Evolutionary conservation across 2,113 vertebrate genomes (phyloP).

Genomic region (Hippocampus barbouri): DNA sequence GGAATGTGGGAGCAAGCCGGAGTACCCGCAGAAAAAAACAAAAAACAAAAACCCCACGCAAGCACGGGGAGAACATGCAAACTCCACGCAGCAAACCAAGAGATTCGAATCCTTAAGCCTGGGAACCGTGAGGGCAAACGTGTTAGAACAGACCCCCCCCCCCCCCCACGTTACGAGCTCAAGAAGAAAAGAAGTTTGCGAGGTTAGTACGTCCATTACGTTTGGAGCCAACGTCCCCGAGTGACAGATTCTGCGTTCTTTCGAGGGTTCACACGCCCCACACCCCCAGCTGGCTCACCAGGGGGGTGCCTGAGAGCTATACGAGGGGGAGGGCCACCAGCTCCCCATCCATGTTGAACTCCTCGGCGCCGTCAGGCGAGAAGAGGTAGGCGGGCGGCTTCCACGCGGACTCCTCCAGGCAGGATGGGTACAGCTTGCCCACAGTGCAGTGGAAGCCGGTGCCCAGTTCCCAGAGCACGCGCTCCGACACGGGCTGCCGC

Average conservation of each 20-base stretch:
- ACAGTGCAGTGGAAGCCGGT: conserved; percentile 93
- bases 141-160: background rate
- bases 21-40: background rate
- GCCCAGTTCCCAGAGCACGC: conserved; percentile 92
- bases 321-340: conserved; percentile 85
- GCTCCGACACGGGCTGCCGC: conserved; percentile 89
- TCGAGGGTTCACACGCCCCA: background rate
- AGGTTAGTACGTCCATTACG: background rate
- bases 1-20: background rate
- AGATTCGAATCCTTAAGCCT: background rate
- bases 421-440: conserved; percentile 96
- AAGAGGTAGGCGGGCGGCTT: conserved; percentile 95
- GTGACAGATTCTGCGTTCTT: background rate
- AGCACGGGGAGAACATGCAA: background rate
- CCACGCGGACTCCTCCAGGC: conserved; percentile 95
- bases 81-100: background rate
- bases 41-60: background rate
- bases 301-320: conserved; percentile 66
- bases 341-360: conserved; percentile 90
- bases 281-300: background rate
- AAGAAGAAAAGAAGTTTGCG: background rate
- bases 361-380: conserved; percentile 87
- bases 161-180: background rate
- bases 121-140: background rate
- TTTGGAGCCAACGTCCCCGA: background rate